Evolutionary conservation across 2,113 vertebrate species (phyloP).

Genomic region (Leucopsar rothschildi): DNA sequence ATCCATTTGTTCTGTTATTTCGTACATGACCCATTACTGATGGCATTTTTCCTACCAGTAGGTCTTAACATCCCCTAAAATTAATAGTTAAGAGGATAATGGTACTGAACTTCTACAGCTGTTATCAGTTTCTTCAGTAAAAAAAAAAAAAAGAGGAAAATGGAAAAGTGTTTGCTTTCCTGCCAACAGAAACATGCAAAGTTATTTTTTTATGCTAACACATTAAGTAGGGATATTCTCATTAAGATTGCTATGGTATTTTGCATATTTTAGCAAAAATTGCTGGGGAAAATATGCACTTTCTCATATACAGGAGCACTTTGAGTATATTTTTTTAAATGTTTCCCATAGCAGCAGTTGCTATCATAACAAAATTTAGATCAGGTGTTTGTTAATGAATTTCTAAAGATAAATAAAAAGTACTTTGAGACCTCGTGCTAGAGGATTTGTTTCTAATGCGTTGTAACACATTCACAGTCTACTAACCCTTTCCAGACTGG

Average conservation of each 20-base stretch:
- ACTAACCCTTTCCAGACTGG: not conserved
- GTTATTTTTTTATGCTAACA: not conserved
- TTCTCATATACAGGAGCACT: not conserved
- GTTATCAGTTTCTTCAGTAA: not conserved
- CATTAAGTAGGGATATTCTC: not conserved
- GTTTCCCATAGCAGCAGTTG: not conserved
- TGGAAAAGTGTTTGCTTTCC: not conserved
- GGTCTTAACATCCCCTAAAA: not conserved
- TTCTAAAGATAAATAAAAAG: not conserved
- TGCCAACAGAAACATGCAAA: not conserved
- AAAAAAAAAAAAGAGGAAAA: not conserved
- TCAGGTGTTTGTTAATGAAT: not conserved
- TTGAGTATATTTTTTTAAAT: not conserved
- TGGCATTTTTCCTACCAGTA: not conserved
- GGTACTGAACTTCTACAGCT: not conserved
- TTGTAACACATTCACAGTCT: not conserved
- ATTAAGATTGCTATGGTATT: not conserved
- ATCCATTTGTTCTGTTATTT: not conserved
- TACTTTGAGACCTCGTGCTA: not conserved
- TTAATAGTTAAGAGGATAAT: not conserved
- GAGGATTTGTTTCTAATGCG: not conserved
- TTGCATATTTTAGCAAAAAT: not conserved
- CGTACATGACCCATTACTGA: not conserved
- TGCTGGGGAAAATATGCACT: not conserved
- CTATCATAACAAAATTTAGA: not conserved